Evolutionary conservation across 1,140 invertebrate species (phyloP), one percentile per base, ranked within the genome.

Genomic region (Eulimnadia texana): DNA sequence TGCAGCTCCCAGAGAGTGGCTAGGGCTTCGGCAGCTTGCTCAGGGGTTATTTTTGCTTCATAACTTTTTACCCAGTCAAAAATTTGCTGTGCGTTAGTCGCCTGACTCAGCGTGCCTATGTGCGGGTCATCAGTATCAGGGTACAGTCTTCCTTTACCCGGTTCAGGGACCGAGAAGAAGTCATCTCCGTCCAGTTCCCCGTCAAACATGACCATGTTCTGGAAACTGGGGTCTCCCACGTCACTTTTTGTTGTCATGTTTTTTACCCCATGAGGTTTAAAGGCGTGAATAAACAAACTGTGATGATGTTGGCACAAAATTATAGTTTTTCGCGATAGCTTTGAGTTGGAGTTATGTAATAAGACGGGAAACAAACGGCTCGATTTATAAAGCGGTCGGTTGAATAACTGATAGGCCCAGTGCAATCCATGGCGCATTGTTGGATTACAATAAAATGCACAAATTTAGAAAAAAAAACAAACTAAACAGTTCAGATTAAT

Each of bases 1-100:
- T 67, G 65, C 1, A 68, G 20, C 50, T 67, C 62, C 63, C 63
- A 68, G 16, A 68, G n/a, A 2, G 65, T 60, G 10, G 62, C 64
- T 47, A 68, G 50, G 25, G 67, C 65, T 64, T 68, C 66, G 61
- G 61, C 63, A 61, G 61, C 58, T 33, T 66, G 54, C 54, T 64
- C n/a, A 19, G 19, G 23, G 16, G 33, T 42, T 42, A 42, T 42
- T 3, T 61, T 22, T 0, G 16, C 24, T 0, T 19, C 23, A 22
- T 28, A 27, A 1, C 33, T 10, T 52, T 23, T 27, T 10, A 55
- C 20, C 2, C 51, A 51, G 9, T 54, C 60, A 42, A 61, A 61
- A 1, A 61, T 28, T 42, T 61, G 24, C 16, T 13, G 25, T 10
- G 53, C 27, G 2, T 50, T 54, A 9, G 24, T 54, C 3, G 60